Evolutionary conservation across 2,113 vertebrate species (phyloP), one percentile per base, ranked within the genome.

Genomic region (Monarcha castaneiventris): DNA sequence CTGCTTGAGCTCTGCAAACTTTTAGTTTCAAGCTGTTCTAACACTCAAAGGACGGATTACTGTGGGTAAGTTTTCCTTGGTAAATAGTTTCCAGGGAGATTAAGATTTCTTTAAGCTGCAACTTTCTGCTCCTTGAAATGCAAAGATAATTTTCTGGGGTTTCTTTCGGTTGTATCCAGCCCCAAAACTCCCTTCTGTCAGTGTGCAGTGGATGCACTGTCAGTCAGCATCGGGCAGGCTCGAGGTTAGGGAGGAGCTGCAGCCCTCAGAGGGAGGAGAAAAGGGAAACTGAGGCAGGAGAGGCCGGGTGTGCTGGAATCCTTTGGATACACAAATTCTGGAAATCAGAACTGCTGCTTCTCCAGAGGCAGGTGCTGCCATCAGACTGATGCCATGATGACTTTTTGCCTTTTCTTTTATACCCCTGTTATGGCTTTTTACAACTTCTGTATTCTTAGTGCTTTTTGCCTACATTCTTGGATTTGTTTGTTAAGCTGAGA

Each of bases 1-100:
- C 54, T 52, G 13, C 58, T 46, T 33, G 35, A 84, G 54, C 49
- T 82, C 85, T 37, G 66, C 69, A 72, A 56, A 37, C 44, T 67
- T 75, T 20, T 15, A 2, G 4, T 68, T 84, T 54, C 66, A 79
- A 37, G 41, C 54, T 78, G 22, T 63, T 67, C 41, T 75, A 67
- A 30, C 20, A 13, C 5, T 27, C 48, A 33, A 61, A 72, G 41
- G 73, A 66, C 0, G 0, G 11, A 5, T 56, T 62, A 7, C 52
- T 78, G 8, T 39, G 32, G 73, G 43, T 10, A 56, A 63, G 35
- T 61, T 91, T 79, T 46, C 54, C 56, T 73, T 64, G 32, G 44
- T 87, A 62, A 94, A 77, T 30, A 52, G 10, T 81, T 86, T 77
- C 61, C 41, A 71, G 27, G 51, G 44, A 86, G 41, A 66, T 73